Evolutionary conservation across 2,797 vertebrate genomes (phyloP), one percentile per base, ranked within the genome.

Genomic region (Geotrypetes seraphini): DNA sequence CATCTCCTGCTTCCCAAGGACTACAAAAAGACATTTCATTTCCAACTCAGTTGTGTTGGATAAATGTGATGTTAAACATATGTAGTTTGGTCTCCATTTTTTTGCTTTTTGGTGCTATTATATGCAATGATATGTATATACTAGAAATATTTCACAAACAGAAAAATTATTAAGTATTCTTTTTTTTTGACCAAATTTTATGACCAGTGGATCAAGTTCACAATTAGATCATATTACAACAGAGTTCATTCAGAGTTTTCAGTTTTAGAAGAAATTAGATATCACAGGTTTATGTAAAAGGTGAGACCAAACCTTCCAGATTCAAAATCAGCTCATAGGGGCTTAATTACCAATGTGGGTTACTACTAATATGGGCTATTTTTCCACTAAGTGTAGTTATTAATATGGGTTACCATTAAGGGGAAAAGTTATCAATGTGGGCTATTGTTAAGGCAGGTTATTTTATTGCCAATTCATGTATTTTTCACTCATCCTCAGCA

Each of bases 1-100:
- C 60, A 22, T 43, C 67, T 57, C 38, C 28, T 54, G 13, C 8
- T 61, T 60, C 60, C 28, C 28, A 43, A 40, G 10, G 45, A 11
- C n/a, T 33, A 12, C 19, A 36, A 21, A 36, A n/a, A n/a, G n/a
- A 34, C 6, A 16, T 1, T 35, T 10, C 20, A 19, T 60, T n/a
- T 22, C 44, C 33, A 62, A 48, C n/a, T 10, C 8, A 11, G 33
- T 24, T 23, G 21, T 8, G 11, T 34, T 48, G 16, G 25, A 40
- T 33, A 34, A 44, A 47, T 43, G 23, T 39, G 50, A 13, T 20
- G 17, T 31, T 43, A 53, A 48, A 31, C 3, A 5, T 41, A 27
- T 16, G 17, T 61, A 53, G 57, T 33, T 2, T 16, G 12, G 19
- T 10, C 8, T 30, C 23, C 25, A 4, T 33, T 52, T 43, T 53